Evolutionary conservation across 1,140 invertebrate species (phyloP).

Genomic region (Drosophila chauvacae): DNA sequence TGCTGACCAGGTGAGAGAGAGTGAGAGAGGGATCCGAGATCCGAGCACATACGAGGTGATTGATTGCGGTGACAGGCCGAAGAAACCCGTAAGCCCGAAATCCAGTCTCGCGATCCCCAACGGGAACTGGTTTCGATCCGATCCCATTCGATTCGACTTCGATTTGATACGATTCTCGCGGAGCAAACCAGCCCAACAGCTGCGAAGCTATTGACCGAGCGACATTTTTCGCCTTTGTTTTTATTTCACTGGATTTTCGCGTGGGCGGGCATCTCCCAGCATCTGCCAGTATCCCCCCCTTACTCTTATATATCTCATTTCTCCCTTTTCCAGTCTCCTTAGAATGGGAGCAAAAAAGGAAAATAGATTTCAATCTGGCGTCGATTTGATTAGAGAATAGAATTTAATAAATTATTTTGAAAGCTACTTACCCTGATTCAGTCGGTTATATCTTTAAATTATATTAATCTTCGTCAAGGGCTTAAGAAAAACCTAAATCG

Average conservation of each 20-base stretch:
- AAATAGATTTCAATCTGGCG: background rate
- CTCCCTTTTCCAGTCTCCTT: background rate
- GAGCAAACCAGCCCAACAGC: conserved; percentile 57
- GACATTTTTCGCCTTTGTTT: conserved; percentile 59
- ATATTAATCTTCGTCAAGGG: background rate
- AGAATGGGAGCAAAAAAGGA: conserved; percentile 11
- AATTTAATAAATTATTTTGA: background rate
- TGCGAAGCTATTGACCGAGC: conserved; percentile 80
- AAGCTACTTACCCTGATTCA: background rate
- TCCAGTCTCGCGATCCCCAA: conserved; percentile 30
- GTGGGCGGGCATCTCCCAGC: conserved; percentile 34
- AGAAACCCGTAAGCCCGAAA: conserved; percentile 40
- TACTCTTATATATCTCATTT: background rate
- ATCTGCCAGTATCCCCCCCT: conserved; percentile 1
- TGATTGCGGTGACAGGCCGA: conserved; percentile 67
- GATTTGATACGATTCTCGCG: conserved; percentile 24
- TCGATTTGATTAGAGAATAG: background rate
- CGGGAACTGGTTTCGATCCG: conserved; percentile 65
- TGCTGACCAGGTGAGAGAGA: conserved; percentile 79
- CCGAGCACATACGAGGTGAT: conserved; percentile 38
- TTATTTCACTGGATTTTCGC: conserved; percentile 31
- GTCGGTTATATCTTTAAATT: background rate
- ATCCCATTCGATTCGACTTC: conserved; percentile 9
- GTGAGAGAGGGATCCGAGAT: background rate
- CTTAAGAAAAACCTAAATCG: background rate